phyloP scores from a whole-genome alignment of 2,113 vertebrate genomes.

The Oncorhynchus nerka region DNA sequence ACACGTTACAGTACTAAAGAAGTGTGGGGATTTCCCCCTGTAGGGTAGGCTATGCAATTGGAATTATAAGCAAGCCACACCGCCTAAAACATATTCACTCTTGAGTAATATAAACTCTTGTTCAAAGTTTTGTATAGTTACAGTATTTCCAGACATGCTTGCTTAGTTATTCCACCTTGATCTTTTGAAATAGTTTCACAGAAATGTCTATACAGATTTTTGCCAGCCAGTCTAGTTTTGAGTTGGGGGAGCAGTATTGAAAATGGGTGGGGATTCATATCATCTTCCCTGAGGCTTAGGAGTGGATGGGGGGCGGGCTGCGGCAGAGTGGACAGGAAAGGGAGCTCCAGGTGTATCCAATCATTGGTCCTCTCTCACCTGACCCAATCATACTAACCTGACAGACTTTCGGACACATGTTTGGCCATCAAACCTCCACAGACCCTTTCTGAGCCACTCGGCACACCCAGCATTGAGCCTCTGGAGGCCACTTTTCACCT shows the following conservation, averaged over 20 bases:
- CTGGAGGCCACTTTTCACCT: conserved; percentile 46
- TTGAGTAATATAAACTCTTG: no score
- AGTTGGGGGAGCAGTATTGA: not conserved
- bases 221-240: not conserved
- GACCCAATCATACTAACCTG: conserved; percentile 56
- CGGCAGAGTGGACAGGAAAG: conserved; percentile 19
- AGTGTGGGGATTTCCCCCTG: no score
- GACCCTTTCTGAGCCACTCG: not conserved
- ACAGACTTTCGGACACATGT: conserved; percentile 25
- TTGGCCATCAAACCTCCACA: conserved; percentile 2
- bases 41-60: no score
- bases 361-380: conserved; percentile 56
- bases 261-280: not conserved
- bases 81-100: not conserved
- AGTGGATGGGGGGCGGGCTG: not conserved
- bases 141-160: no score
- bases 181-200: not conserved
- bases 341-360: conserved; percentile 51
- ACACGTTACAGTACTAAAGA: no score
- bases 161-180: not conserved
- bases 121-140: no score
- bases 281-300: conserved; percentile 18
- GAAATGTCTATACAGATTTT: conserved; percentile 8
- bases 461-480: conserved; percentile 27
- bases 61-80: no score